Base-by-base conservation (phyloP, 2,113 vertebrate species). In the Xiphophorus hellerii region DNA sequence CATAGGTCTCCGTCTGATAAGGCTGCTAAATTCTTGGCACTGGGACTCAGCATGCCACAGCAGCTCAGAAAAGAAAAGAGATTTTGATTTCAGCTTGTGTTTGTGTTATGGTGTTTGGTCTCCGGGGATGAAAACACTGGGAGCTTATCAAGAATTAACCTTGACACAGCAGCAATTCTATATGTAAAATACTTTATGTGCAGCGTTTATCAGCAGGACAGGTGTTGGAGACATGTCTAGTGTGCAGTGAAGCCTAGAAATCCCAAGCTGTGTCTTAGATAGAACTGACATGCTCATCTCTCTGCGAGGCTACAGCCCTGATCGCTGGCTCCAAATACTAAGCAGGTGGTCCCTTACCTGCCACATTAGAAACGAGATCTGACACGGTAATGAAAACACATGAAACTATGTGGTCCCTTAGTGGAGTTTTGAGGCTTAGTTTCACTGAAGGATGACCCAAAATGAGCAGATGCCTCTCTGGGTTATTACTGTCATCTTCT, bases 101-200 rank as follows among this genome's bases (percentile, higher is more conserved):
- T 91, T 78, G 69, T 58, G 71, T 48, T 66, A 73, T 42, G 54
- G 61, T 77, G 71, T 75, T 89, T 79, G 70, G 83, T 71, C 76
- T 72, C 65, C 35, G 33, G 62, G 86, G 60, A 35, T 39, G 3
- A 58, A 31, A 84, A 86, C 81, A 69, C 76, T 73, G 29, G 76
- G 79, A 75, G 80, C 81, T 91, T 82, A 84, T 90, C 76, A 72
- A 78, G 82, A 87, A 88, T 85, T 87, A 87, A 84, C 87, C 82
- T 85, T 84, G 86, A 87, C 84, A 82, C 84, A 83, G 87, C 86
- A 69, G 87, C 44, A 75, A 70, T 76, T 42, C 80, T 79, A 78
- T 83, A 86, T 89, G 90, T 90, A 90, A 88, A 91, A 86, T 84
- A 80, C 88, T 89, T 83, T 86, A 84, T 81, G 84, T 84, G 78